Evolutionary conservation across 2,888 invertebrate species (phyloP), one percentile per base, ranked within the genome.

Genomic region (Allygus modestus): DNA sequence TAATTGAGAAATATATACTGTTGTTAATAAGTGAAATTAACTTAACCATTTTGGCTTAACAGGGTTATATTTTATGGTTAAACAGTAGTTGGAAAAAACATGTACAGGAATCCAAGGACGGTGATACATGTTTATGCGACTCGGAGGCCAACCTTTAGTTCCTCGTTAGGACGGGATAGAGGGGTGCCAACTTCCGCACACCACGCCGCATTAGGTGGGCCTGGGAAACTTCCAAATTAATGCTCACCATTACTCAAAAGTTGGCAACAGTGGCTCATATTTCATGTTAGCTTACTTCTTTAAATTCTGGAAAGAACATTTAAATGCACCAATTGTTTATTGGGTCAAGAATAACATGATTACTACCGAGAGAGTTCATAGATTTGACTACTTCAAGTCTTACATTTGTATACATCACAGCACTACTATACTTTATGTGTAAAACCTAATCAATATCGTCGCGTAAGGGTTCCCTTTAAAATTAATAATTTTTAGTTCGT

Each of bases 171-270:
- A 54, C 54, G 5, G 54, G 20, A 54, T 51, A 17, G 23, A 28
- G 61, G 28, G 69, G 69, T 69, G 69, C 69, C 69, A 69, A 69
- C 69, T 69, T 69, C n/a, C 28, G 28, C 33, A 28, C 0, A 17
- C 15, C 33, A 69, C 33, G 20, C 23, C 33, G 33, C 17, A 69
- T 69, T 69, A 28, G 69, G 33, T 28, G 28, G 28, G 11, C 33
- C 69, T 31, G 69, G 31, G 69, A 69, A 69, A 28, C 15, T 31
- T 31, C 69, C 69, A 69, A 69, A 69, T 69, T 31, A 69, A 31
- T 69, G 69, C 17, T 33, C 17, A 69, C n/a, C 33, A 69, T 69
- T 33, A 69, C 69, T 31, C 33, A 69, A 69, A 61, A 61, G 61
- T 61, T 61, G 61, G 28, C 61, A 61, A 26, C 61, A 61, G 26